Conservation (phyloP, 2,797 vertebrate species). For the Scarus forsteni region DNA sequence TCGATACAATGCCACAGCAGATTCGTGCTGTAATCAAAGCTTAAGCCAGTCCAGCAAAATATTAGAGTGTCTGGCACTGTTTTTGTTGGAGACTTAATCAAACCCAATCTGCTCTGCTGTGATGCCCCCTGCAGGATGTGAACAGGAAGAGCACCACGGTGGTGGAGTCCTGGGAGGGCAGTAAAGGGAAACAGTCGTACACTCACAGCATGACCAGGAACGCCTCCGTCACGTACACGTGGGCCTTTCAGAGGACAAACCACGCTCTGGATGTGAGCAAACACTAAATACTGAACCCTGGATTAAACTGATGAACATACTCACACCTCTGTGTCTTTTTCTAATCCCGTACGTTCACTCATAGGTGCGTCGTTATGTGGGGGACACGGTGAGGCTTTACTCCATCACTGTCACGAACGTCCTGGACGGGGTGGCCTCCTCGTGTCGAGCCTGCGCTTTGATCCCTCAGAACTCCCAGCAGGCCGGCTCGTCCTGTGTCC, state of each 20-base stretch:
- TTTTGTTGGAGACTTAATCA: too few species aligned
- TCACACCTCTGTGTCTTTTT: neutral
- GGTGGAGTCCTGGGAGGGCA: constrained; percentile 97
- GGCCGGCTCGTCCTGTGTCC: constrained; percentile 90
- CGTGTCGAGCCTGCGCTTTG: constrained; percentile 93
- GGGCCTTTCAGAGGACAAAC: constrained; percentile 97
- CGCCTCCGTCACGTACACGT: constrained; percentile 92
- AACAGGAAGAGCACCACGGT: constrained; percentile 95
- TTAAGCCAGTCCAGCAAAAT: too few species aligned
- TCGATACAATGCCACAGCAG: too few species aligned
- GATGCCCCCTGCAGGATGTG: constrained; percentile 87
- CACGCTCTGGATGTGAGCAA: constrained; percentile 91
- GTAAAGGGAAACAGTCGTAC: constrained; percentile 91
- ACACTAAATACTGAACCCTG: neutral
- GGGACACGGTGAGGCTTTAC: constrained; percentile 94
- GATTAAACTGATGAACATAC: neutral
- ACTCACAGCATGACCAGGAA: constrained; percentile 93
- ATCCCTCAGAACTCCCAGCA: constrained; percentile 83
- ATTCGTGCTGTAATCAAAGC: too few species aligned
- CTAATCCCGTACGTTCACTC: neutral
- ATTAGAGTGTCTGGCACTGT: too few species aligned
- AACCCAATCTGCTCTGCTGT: neutral
- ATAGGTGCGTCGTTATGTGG: constrained; percentile 89
- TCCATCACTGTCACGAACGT: constrained; percentile 93
- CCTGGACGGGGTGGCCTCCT: constrained; percentile 90